Conservation (phyloP, 2,113 vertebrate genomes). For the Ginglymostoma cirratum region DNA sequence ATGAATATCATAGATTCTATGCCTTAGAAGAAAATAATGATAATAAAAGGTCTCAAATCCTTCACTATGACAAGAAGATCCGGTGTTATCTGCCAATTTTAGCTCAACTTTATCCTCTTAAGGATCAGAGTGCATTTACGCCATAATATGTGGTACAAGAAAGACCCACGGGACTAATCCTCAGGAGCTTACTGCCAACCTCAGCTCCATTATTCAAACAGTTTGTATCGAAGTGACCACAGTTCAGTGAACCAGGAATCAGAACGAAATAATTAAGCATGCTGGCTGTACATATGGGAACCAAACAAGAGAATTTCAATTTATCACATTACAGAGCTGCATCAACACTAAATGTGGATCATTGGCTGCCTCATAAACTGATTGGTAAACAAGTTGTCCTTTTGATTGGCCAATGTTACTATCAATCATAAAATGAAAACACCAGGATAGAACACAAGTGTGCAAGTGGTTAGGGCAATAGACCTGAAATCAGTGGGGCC, state of each 20-base stretch:
- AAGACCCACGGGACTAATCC: neutral
- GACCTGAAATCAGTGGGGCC: no score
- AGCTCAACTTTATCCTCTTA: neutral
- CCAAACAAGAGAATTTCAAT: neutral
- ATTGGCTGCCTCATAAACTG: neutral
- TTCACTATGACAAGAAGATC: neutral
- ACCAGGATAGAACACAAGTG: neutral
- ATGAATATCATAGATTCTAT: neutral
- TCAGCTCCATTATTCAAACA: slow-evolving; percentile 16
- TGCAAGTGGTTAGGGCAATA: no score
- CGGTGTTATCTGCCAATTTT: neutral
- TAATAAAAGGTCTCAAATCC: neutral
- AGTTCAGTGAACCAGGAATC: neutral
- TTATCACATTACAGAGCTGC: neutral
- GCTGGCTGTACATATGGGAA: neutral
- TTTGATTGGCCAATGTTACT: neutral
- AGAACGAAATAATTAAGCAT: neutral
- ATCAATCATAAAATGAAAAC: neutral
- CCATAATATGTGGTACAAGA: neutral
- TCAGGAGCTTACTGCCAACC: neutral
- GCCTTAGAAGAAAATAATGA: neutral
- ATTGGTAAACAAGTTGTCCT: neutral
- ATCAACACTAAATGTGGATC: neutral
- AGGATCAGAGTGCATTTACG: neutral
- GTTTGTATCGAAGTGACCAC: neutral